Conservation (phyloP, 2,888 invertebrate species). For the Ethmia dodecea region DNA sequence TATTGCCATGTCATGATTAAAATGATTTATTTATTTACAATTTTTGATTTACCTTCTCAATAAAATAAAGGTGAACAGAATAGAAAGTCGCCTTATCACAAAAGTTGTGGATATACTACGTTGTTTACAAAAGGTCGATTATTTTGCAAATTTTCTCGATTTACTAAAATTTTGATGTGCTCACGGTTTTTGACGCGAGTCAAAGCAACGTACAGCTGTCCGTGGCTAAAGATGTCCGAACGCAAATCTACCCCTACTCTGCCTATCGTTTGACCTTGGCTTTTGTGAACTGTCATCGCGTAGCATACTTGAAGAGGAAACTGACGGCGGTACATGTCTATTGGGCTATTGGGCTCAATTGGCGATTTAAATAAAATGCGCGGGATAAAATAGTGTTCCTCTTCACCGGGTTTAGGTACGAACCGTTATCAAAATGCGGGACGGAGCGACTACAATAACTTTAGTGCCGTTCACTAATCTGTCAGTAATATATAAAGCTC, state of each 20-base stretch:
- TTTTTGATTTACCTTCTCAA: too few species aligned
- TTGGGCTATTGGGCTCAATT: slow-evolving; percentile 10
- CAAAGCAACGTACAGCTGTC: slow-evolving; percentile 10
- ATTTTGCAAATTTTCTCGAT: not conserved
- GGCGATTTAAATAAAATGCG: slow-evolving; percentile 12
- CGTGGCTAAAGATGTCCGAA: slow-evolving; percentile 12
- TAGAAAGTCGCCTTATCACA: too few species aligned
- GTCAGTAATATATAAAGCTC: too few species aligned
- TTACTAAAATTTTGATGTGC: not conserved
- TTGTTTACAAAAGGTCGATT: not conserved
- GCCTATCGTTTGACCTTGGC: slow-evolving; percentile 13
- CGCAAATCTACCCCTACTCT: slow-evolving; percentile 12
- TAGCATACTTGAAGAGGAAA: slow-evolving; percentile 12
- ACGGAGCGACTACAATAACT: too few species aligned
- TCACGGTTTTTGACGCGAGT: not conserved
- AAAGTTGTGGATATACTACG: not conserved
- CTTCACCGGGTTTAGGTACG: too few species aligned
- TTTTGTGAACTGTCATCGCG: slow-evolving; percentile 16
- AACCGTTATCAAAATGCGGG: too few species aligned
- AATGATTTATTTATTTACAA: too few species aligned
- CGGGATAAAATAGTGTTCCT: slow-evolving; percentile 12
- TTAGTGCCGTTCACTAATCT: too few species aligned
- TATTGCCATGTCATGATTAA: too few species aligned
- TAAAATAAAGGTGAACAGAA: too few species aligned
- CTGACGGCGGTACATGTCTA: slow-evolving; percentile 12